phyloP scores from a whole-genome alignment of 2,888 invertebrate genomes.

The Subacronicta megacephala region DNA sequence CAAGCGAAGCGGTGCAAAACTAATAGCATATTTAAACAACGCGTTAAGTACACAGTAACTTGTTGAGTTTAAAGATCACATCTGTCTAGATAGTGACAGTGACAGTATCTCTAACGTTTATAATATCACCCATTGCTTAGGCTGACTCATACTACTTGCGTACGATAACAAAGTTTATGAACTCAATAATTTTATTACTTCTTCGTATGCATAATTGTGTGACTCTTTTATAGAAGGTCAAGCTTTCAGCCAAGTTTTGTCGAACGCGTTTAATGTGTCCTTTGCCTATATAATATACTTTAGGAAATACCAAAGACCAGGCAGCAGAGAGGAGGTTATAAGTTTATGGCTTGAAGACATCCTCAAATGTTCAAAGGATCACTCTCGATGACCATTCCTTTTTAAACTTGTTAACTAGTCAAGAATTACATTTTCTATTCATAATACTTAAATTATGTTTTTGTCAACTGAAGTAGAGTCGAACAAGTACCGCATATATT shows the following conservation, averaged over 20 bases:
- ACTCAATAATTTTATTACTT: conserved; percentile 20
- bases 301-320: no score
- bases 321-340: no score
- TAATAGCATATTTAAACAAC: background rate
- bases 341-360: no score
- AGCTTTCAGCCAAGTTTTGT: background rate
- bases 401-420: no score
- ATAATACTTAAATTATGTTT: no score
- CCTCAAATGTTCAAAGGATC: no score
- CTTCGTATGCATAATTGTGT: conserved; percentile 3
- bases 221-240: background rate
- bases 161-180: conserved; percentile 26
- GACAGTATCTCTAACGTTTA: conserved; percentile 1
- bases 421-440: no score
- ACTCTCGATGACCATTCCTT: no score
- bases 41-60: conserved; percentile 3
- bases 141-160: conserved; percentile 37
- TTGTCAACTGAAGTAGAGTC: no score
- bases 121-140: conserved; percentile 29
- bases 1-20: background rate
- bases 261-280: no score
- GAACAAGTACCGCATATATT: no score
- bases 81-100: conserved; percentile 16
- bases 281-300: no score
- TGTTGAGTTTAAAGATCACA: conserved; percentile 43